phyloP scores from a whole-genome alignment of 1,140 invertebrate genomes.

The Spodoptera litura region DNA sequence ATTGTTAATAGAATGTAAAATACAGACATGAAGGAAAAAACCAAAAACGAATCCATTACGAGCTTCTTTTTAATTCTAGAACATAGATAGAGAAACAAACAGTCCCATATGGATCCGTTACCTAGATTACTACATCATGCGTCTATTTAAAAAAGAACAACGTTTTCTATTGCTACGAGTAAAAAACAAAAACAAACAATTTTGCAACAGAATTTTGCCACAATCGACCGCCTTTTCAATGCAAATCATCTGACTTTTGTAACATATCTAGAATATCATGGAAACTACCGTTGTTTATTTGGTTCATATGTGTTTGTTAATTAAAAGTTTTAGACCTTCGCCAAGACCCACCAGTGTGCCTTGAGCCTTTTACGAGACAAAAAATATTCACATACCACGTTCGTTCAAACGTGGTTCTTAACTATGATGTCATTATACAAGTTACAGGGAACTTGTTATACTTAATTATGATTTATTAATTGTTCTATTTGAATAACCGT shows the following conservation, averaged over 20 bases:
- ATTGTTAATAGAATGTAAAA: too few relatives aligned
- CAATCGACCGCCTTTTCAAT: neutral
- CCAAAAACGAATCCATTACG: too few relatives aligned
- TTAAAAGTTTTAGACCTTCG: conserved; percentile 15
- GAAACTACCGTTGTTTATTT: conserved; percentile 45
- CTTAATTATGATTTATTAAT: conserved; percentile 14
- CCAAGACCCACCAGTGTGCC: neutral
- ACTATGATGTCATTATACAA: neutral
- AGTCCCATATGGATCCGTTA: too few relatives aligned
- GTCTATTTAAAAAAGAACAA: too few relatives aligned
- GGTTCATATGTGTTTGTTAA: conserved; percentile 20
- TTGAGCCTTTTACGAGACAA: conserved; percentile 2
- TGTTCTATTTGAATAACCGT: neutral
- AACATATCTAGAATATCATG: neutral
- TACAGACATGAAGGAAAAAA: too few relatives aligned
- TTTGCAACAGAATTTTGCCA: conserved; percentile 2
- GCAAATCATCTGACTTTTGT: conserved; percentile 4
- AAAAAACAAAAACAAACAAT: conserved; percentile 1
- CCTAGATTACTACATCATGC: too few relatives aligned
- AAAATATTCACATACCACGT: conserved; percentile 25
- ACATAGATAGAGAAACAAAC: too few relatives aligned
- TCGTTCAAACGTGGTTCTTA: neutral
- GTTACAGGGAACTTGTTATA: neutral
- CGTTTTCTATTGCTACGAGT: too few relatives aligned
- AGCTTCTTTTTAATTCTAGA: too few relatives aligned